Evolutionary conservation across 2,113 vertebrate species (phyloP).

Genomic region (Megaptera novaeangliae): DNA sequence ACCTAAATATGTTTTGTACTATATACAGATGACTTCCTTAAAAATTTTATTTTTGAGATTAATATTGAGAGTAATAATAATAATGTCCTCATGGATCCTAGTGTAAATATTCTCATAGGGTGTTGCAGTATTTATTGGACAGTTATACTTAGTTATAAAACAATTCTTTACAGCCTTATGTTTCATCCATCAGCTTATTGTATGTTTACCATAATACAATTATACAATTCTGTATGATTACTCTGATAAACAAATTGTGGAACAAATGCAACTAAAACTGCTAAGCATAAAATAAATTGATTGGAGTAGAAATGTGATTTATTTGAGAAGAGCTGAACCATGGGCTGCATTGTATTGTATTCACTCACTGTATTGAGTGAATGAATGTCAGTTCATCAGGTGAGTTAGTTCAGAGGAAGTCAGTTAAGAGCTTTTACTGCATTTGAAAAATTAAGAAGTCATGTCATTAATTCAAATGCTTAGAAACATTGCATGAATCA

Average conservation of each 20-base stretch:
- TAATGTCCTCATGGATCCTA: not conserved
- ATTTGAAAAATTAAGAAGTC: not conserved
- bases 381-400: not conserved
- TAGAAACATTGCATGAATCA: not conserved
- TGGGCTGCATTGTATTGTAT: too few species aligned
- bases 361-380: not conserved
- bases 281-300: not conserved
- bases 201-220: not conserved
- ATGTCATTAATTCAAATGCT: not conserved
- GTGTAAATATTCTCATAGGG: not conserved
- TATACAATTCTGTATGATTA: not conserved
- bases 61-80: not conserved
- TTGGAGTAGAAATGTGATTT: not conserved
- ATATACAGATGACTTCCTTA: not conserved
- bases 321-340: not conserved
- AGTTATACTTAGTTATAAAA: not conserved
- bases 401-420: not conserved
- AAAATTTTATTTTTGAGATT: not conserved
- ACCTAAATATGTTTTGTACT: not conserved
- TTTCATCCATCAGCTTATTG: not conserved
- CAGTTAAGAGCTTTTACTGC: not conserved
- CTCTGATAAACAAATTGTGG: not conserved
- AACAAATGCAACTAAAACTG: not conserved
- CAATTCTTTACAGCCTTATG: not conserved
- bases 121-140: not conserved